Evolutionary conservation across 2,113 vertebrate genomes (phyloP).

Genomic region (Etia nguti): DNA sequence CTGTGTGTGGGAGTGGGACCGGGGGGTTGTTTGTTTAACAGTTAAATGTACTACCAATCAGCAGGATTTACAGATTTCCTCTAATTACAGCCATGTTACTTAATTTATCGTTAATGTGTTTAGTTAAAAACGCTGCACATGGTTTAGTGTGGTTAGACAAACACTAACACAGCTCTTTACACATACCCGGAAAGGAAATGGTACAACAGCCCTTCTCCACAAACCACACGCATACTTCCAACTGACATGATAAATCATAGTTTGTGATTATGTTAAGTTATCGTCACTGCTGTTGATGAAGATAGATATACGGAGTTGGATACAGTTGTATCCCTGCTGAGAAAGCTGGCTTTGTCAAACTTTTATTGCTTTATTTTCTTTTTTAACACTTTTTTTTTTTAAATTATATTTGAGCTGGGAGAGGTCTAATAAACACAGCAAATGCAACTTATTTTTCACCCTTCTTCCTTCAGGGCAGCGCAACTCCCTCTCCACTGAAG

Average conservation of each 20-base stretch:
- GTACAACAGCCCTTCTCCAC: neutral
- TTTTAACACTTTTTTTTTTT: neutral
- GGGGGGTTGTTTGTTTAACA: neutral
- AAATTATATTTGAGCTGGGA: neutral
- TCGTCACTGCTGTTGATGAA: neutral
- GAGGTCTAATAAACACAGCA: neutral
- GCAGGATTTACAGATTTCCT: neutral
- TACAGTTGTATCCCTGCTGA: neutral
- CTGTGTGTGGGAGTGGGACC: neutral
- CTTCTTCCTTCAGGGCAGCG: slow-evolving; percentile 50
- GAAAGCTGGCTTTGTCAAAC: neutral
- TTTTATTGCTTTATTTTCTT: neutral
- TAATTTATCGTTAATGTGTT: slow-evolving; percentile 16
- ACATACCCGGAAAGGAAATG: neutral
- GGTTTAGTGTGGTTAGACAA: neutral
- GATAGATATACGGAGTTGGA: neutral
- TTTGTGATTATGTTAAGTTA: neutral
- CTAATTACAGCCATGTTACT: neutral
- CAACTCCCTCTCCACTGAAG: slow-evolving; percentile 66
- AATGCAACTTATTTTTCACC: neutral
- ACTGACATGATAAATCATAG: neutral
- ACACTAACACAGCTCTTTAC: neutral
- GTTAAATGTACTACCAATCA: neutral
- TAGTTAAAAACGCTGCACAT: neutral
- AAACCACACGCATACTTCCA: slow-evolving; percentile 4